Evolutionary conservation across 1,140 invertebrate genomes (phyloP), one percentile per base, ranked within the genome.

Genomic region (Homalodisca vitripennis): DNA sequence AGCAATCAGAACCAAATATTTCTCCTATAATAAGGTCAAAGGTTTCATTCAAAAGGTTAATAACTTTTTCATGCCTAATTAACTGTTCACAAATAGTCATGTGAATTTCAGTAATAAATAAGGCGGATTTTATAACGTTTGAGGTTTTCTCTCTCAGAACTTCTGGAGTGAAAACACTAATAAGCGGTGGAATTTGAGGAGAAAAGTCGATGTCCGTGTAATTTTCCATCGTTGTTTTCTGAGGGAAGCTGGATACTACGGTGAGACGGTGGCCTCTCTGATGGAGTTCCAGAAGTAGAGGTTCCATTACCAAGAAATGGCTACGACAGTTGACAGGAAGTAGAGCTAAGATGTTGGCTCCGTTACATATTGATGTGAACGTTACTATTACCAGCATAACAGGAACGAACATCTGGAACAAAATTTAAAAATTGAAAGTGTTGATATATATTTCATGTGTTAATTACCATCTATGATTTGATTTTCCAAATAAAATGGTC

Each of bases 151-250:
- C n/a, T 22, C 48, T 51, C 3, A 51, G 17, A 6, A 3, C 3
- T 14, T 51, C 48, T 22, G 22, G 48, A n/a, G 48, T 51, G n/a
- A 20, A 51, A 20, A 14, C 22, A 22, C 48, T 51, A 12, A 51
- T 22, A 10, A 22, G 14, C n/a, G 48, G 22, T 3, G 48, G 48
- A 10, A 51, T 3, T 3, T 12, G 14, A 22, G 3, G 14, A 3
- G 48, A 51, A n/a, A 51, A 22, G n/a, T 51, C 48, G 12, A 85
- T 72, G 71, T 87, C 84, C 3, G 73, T 78, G 47, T 84, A 85
- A 72, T 86, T 86, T 2, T 79, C 74, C 1, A 80, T 69, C 0
- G 79, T 77, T 46, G 77, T 78, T 64, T 82, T 82, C 2, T 81
- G 75, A 0, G 81, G 77, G 72, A 83, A 85, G 1, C 81, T 73